These are phyloP conservation scores for Neocrepidodera transversa DNA, from an alignment of 2,888 invertebrate genomes.

Conservation along the genomic window DNA sequence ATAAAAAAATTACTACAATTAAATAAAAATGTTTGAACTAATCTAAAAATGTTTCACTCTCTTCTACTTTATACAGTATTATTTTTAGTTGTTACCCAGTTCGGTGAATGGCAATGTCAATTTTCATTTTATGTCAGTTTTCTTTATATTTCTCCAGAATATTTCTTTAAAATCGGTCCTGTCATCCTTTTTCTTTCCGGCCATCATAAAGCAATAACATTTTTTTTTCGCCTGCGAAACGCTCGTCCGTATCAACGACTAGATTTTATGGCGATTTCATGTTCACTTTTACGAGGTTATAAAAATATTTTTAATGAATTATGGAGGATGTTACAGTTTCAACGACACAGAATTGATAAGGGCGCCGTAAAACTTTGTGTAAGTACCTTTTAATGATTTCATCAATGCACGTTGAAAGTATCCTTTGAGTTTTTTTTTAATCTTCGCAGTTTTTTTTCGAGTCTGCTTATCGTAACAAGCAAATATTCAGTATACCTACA, in stretches of 20 bases:
- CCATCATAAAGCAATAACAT: slow-evolving; percentile 9
- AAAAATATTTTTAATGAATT: slow-evolving; percentile 33
- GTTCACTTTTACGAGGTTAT: slow-evolving; percentile 19
- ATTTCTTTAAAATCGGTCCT: background rate
- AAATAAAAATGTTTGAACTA: too few relatives aligned
- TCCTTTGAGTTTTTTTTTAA: background rate
- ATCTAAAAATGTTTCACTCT: too few relatives aligned
- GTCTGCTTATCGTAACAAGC: slow-evolving; percentile 6
- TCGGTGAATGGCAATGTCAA: too few relatives aligned
- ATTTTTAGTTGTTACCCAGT: too few relatives aligned
- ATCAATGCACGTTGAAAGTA: slow-evolving; percentile 15
- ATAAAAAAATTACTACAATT: too few relatives aligned
- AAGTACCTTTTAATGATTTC: slow-evolving; percentile 28
- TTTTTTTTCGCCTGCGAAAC: slow-evolving; percentile 6
- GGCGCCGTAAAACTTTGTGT: slow-evolving; percentile 15
- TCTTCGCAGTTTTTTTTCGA: background rate
- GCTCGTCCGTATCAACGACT: slow-evolving; percentile 18
- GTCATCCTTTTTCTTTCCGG: slow-evolving; percentile 12
- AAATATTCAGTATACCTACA: slow-evolving; percentile 2
- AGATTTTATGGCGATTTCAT: slow-evolving; percentile 26
- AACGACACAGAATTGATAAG: slow-evolving; percentile 24
- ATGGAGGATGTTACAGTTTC: slow-evolving; percentile 23
- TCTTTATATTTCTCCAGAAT: too few relatives aligned
- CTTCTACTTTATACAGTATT: too few relatives aligned
- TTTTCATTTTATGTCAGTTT: too few relatives aligned